Evolutionary conservation across 2,113 vertebrate genomes (phyloP), one percentile per base, ranked within the genome.

Genomic region (Marmota monax): DNA sequence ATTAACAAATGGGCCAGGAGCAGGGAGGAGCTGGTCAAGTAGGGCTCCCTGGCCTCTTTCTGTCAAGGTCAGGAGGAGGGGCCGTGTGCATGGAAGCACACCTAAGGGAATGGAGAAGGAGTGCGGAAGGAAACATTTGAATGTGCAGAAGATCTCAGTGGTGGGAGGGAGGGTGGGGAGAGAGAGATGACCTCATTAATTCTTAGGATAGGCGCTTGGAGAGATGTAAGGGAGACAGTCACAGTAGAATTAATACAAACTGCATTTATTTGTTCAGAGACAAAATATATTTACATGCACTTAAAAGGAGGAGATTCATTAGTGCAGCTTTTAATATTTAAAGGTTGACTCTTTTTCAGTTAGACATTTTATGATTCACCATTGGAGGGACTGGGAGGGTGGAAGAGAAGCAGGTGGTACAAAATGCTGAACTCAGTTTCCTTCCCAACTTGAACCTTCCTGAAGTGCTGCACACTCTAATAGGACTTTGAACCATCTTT

Each of bases 401-500:
- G 1, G 5, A 18, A 6, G 23, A 27, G 27, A 63, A 32, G 37
- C 56, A 70, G 94, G 76, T 32, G 69, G 63, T 17, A 32, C 32
- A 51, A 65, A 90, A 65, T 3, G 51, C 70, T 48, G 72, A 88
- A 84, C 89, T 95, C 69, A 88, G 78, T 97, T 97, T 97, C n/a
- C 92, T 92, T 63, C 45, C 25, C 11, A 80, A 93, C 88, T 76
- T 12, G 20, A 77, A 96, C 4, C 82, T 67, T 87, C 5, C 67
- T 79, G 72, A 95, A 95, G 51, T 63, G 58, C 53, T 84, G 65
- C 70, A 65, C 80, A 92, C 22, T 61, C 78, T 97, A 98, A 88
- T 53, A n/a, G 25, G 53, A 67, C 91, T 98, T 97, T 92, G 93
- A 95, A 76, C 94, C 97, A 69, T 42, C 93, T 94, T 95, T 27